Base-by-base conservation (phyloP, 2,797 vertebrate genomes). In the Gambelia wislizenii region DNA sequence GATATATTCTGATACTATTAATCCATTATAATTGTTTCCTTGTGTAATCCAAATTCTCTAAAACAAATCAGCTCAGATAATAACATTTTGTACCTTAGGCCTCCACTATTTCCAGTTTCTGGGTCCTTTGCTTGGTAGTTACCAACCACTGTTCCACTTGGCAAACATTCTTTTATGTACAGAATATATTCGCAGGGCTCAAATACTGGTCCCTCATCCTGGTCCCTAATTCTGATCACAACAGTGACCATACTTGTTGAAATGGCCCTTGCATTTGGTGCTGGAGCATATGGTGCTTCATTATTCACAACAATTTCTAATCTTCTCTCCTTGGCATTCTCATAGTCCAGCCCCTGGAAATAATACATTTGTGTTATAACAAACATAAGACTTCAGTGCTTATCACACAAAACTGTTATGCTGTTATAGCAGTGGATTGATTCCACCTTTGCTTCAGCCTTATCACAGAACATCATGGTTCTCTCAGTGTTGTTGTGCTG, bases 191-290 rank as follows among this genome's bases (percentile, higher is more conserved):
- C 94, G 1, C 96, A 95, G 0, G 98, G 96, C 0, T 93, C 92
- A 89, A 98, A 99, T 90, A 97, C 95, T 0, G 98, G 98, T 0
- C 98, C 98, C 93, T 99, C 98, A 3, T 99, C 98, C 0, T 95
- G 16, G 20, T 99, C 42, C 85, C 64, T 89, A 77, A 99, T 97
- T 0, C 87, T 90, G 30, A 99, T 85, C 0, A 93, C 91, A 89
- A 98, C 97, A 1, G 96, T 96, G 82, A 96, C 33, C 18, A 96
- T 96, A 25, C 85, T 70, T 97, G 97, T 98, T 0, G 91, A 49
- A 44, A 94, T 77, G 0, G 8, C 67, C 7, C 96, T 96, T 2
- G 96, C 95, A 56, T 95, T 95, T 30, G 94, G 87, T 70, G 95
- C 94, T 83, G 96, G 96, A 0, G 30, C 59, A 64, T 99, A 97